A percentile compares a stretch with the other conserved stretches of the same genome.
These are phyloP conservation scores for Aramus guarauna DNA, from an alignment of 2,113 vertebrate genomes.

Conservation along the genomic window DNA sequence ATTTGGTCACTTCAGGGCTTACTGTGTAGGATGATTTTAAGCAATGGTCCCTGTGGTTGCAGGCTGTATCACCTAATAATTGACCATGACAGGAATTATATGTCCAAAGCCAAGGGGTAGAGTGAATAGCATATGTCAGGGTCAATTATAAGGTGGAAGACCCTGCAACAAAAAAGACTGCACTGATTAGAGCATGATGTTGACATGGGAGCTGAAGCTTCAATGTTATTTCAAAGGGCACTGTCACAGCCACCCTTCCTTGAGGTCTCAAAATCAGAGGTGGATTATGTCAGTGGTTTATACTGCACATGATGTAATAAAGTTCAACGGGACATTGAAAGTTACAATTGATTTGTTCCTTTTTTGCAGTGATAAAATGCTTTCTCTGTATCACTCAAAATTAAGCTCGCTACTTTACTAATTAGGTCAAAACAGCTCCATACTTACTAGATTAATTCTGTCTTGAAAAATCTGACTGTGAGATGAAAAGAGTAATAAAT, in stretches of 20 bases:
- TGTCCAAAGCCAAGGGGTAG: conserved; percentile 60
- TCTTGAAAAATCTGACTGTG: not conserved
- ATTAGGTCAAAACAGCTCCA: conserved; percentile 11
- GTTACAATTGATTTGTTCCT: not conserved
- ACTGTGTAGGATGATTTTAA: conserved; percentile 43
- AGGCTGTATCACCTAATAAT: conserved; percentile 68
- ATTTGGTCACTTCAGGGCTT: conserved; percentile 54
- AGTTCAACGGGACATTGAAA: not conserved
- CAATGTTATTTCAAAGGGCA: conserved; percentile 58
- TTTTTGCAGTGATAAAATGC: not conserved
- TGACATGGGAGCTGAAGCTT: conserved; percentile 55
- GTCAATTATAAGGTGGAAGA: conserved; percentile 71
- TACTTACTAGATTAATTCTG: not conserved
- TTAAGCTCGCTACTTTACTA: not conserved
- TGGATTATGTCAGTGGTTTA: conserved; percentile 11
- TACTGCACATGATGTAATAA: not conserved
- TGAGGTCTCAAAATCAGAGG: conserved; percentile 36
- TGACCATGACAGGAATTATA: conserved; percentile 68
- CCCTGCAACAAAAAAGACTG: conserved; percentile 64
- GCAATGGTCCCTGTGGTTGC: conserved; percentile 41
- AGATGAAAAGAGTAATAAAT: not conserved
- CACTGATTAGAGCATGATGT: conserved; percentile 64
- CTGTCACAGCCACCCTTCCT: conserved; percentile 24
- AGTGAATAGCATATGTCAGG: conserved; percentile 70
- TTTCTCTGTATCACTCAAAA: not conserved